Evolutionary conservation across 1,140 invertebrate species (phyloP).

Genomic region (Odontomachus brunneus): DNA sequence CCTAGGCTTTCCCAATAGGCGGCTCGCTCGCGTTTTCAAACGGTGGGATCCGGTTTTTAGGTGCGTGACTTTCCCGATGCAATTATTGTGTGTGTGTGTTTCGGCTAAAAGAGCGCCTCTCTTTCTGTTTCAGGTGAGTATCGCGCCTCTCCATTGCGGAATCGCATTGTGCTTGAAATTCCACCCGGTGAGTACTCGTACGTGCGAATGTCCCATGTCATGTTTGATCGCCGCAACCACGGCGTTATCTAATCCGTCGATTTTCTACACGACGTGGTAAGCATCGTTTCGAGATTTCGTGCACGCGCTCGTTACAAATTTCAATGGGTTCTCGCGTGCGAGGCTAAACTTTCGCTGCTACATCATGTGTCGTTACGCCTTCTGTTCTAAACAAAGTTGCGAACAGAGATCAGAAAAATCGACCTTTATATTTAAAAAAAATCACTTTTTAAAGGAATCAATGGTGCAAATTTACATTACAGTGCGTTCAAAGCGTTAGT

Average conservation of each 20-base stretch:
- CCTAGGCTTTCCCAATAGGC: conserved; percentile 39
- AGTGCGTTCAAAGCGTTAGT: too few species aligned
- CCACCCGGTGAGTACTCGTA: conserved; percentile 22
- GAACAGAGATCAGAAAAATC: too few species aligned
- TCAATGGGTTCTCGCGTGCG: not conserved
- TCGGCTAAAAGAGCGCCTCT: conserved; percentile 13
- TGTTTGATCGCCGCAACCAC: conserved; percentile 7
- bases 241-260: conserved; percentile 23
- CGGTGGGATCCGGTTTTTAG: not conserved
- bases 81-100: not conserved
- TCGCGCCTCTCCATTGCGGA: conserved; percentile 15
- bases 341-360: not conserved
- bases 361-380: conserved; percentile 12
- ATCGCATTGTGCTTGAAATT: conserved; percentile 43
- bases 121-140: conserved; percentile 47
- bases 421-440: too few species aligned
- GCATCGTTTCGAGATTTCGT: too few species aligned
- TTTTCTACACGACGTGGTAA: not conserved
- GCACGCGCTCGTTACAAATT: not conserved
- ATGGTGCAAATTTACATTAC: too few species aligned
- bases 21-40: not conserved
- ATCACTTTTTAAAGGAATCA: too few species aligned
- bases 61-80: not conserved
- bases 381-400: too few species aligned
- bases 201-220: not conserved